phyloP scores from a whole-genome alignment of 2,888 invertebrate genomes.

The Cephalotes varians region DNA sequence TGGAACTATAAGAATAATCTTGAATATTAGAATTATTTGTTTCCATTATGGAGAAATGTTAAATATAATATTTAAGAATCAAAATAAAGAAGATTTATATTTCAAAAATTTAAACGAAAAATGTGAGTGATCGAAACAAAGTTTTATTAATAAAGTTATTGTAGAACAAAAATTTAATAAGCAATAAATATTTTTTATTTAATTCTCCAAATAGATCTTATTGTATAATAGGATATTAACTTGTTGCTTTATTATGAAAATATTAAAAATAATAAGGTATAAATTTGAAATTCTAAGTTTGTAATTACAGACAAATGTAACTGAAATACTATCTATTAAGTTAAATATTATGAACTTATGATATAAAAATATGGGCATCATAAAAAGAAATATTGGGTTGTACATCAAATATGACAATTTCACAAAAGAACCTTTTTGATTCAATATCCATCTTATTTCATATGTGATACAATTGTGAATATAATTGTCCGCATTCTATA shows the following conservation, averaged over 20 bases:
- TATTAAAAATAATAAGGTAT: not conserved
- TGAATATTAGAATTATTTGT: too few species aligned
- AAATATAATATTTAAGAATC: not conserved
- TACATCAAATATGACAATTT: conserved; percentile 43
- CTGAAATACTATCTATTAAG: not conserved
- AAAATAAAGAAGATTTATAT: not conserved
- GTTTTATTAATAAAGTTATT: not conserved
- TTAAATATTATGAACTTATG: not conserved
- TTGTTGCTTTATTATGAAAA: not conserved
- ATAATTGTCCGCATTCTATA: conserved; percentile 41
- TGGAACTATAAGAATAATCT: too few species aligned
- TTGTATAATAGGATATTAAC: not conserved
- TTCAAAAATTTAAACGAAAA: not conserved
- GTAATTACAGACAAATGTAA: too few species aligned
- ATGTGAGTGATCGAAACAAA: not conserved
- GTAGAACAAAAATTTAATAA: not conserved
- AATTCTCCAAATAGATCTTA: not conserved
- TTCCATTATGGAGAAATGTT: too few species aligned
- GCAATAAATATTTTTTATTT: not conserved
- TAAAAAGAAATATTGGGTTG: conserved; percentile 32
- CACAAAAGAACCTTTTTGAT: conserved; percentile 51
- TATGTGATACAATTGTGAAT: too few species aligned
- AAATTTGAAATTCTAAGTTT: too few species aligned
- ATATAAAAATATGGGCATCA: conserved; percentile 15
- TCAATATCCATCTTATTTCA: conserved; percentile 49